A percentile compares a stretch with the other conserved stretches of the same genome.
Evolutionary conservation across 2,797 vertebrate genomes (phyloP).

Genomic region (Lateolabrax maculatus): DNA sequence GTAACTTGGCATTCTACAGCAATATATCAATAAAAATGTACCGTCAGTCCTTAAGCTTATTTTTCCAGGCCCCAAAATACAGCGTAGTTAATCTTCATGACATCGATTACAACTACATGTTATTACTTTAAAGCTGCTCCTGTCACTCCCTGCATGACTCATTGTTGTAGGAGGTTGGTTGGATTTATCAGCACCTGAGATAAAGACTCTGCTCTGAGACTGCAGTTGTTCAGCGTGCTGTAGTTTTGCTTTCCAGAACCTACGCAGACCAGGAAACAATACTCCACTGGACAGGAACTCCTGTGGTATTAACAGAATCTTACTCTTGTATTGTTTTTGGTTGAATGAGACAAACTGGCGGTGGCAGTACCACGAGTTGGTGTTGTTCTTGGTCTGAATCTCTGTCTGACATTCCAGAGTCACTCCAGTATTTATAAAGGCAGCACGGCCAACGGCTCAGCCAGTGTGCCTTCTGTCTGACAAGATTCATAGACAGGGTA

Average conservation of each 20-base stretch:
- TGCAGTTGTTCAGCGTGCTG: constrained; percentile 18
- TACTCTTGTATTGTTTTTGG: constrained; percentile 48
- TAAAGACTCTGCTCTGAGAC: constrained; percentile 38
- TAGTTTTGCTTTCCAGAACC: constrained; percentile 32
- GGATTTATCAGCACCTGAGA: constrained; percentile 32
- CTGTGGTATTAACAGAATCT: constrained; percentile 44
- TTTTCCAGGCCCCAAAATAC: constrained; percentile 2
- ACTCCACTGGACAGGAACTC: constrained; percentile 32
- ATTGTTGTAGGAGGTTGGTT: constrained; percentile 14
- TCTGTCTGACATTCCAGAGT: constrained; percentile 70
- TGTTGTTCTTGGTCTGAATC: constrained; percentile 68
- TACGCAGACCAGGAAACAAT: constrained; percentile 42
- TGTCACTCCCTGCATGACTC: background rate
- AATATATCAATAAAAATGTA: background rate
- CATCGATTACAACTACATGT: background rate
- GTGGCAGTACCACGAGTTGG: constrained; percentile 6
- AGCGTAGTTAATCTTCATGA: background rate
- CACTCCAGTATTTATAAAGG: constrained; percentile 67
- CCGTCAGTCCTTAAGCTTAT: background rate
- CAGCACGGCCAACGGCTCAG: constrained; percentile 25
- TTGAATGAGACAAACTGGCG: constrained; percentile 33
- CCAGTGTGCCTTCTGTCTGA: constrained; percentile 51
- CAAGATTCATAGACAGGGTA: constrained; percentile 51
- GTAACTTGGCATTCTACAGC: background rate
- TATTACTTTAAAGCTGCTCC: background rate